phyloP scores from a whole-genome alignment of 2,113 vertebrate genomes.

The Globicephala melas region DNA sequence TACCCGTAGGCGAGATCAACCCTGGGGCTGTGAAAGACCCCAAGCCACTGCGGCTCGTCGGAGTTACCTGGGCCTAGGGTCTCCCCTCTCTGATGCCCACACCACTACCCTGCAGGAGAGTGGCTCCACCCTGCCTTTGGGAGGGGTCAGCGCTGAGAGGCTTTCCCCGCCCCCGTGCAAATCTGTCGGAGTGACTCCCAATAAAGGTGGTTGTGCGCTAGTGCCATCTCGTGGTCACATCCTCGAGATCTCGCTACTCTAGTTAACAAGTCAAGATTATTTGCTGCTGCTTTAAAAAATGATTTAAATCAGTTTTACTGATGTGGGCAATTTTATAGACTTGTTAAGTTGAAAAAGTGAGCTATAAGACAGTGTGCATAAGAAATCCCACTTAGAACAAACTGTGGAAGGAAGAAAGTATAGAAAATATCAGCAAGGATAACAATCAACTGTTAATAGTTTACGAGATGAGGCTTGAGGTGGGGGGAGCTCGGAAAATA shows the following conservation, averaged over 20 bases:
- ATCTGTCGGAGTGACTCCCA: neutral
- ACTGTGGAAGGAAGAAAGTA: neutral
- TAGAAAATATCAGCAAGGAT: neutral
- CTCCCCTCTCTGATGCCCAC: neutral
- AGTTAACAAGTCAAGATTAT: neutral
- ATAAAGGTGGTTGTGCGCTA: neutral
- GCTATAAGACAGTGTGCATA: neutral
- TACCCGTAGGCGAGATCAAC: neutral
- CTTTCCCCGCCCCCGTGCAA: neutral
- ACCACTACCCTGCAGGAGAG: neutral
- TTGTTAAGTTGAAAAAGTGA: neutral
- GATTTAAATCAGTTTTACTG: neutral
- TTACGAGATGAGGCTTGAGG: neutral
- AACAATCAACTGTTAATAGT: neutral
- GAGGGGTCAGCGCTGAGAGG: accelerated
- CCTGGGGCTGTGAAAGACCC: neutral
- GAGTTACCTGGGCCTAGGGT: no score
- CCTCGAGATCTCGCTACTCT: neutral
- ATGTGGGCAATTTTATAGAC: neutral
- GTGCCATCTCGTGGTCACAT: constrained; percentile 8
- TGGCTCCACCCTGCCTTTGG: neutral
- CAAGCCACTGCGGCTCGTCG: neutral
- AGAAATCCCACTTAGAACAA: neutral
- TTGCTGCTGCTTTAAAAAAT: neutral
- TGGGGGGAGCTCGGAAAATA: neutral